phyloP scores from a whole-genome alignment of 2,113 vertebrate genomes.

The Pithys albifrons region DNA sequence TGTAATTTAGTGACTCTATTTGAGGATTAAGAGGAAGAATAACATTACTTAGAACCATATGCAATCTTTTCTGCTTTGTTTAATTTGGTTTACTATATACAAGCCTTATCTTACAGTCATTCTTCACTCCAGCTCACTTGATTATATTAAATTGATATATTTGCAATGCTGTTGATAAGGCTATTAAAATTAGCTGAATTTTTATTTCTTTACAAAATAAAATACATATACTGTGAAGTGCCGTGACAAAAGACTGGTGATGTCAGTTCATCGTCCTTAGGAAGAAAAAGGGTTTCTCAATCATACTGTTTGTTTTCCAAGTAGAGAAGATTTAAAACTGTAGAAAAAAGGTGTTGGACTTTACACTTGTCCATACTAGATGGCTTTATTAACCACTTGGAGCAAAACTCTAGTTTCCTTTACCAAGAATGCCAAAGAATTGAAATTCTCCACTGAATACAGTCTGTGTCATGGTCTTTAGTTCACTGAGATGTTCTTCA shows the following conservation, averaged over 20 bases:
- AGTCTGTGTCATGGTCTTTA: not conserved
- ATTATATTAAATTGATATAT: not conserved
- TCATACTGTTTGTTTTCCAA: not conserved
- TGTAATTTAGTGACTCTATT: conserved; percentile 51
- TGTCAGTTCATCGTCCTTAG: not conserved
- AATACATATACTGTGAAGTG: not conserved
- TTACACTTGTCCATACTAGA: not conserved
- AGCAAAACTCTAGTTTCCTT: not conserved
- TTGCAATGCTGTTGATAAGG: not conserved
- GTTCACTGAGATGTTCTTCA: not conserved
- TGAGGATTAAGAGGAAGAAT: conserved; percentile 44
- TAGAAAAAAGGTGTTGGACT: not conserved
- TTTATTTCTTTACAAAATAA: not conserved
- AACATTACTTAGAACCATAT: conserved; percentile 10
- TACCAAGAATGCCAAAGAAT: not conserved
- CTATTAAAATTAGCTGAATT: not conserved
- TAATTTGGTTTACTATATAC: not conserved
- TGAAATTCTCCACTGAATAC: not conserved
- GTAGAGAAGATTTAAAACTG: not conserved
- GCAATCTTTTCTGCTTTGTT: conserved; percentile 37
- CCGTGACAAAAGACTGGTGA: not conserved
- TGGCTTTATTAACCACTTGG: not conserved
- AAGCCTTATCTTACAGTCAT: conserved; percentile 26
- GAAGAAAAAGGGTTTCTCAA: not conserved
- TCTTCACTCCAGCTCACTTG: conserved; percentile 11